Conservation (phyloP, 2,113 vertebrate species). For the Prunella fulvescens region DNA sequence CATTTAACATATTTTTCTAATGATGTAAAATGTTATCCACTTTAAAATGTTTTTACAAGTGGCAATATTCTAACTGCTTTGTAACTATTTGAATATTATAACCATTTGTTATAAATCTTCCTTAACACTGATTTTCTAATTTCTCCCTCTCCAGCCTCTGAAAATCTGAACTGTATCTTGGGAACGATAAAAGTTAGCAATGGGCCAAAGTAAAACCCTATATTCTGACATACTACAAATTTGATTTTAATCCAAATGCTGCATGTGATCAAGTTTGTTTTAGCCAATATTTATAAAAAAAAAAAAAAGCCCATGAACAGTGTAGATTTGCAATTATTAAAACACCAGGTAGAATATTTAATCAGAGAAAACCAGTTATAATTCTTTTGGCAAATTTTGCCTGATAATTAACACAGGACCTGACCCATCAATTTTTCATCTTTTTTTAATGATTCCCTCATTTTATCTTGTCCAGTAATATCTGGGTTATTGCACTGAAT, state of each 20-base stretch:
- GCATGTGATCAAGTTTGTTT: neutral
- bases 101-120: slow-evolving; percentile 17
- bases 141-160: neutral
- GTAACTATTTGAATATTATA: neutral
- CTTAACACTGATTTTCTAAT: neutral
- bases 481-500: neutral
- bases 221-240: neutral
- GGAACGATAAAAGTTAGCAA: neutral
- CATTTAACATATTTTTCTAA: slow-evolving; percentile 1
- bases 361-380: neutral
- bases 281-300: neutral
- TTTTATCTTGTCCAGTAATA: neutral
- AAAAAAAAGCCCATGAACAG: fast-evolving
- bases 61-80: neutral
- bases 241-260: neutral
- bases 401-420: neutral
- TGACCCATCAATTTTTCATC: neutral
- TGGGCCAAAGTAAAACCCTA: neutral
- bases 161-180: slow-evolving; percentile 2
- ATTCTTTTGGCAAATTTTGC: neutral
- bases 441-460: neutral
- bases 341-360: neutral
- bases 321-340: neutral
- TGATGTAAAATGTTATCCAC: neutral
- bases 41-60: slow-evolving; percentile 39